Base-by-base conservation (phyloP, 2,888 invertebrate genomes). In the Pimpla rufipes region DNA sequence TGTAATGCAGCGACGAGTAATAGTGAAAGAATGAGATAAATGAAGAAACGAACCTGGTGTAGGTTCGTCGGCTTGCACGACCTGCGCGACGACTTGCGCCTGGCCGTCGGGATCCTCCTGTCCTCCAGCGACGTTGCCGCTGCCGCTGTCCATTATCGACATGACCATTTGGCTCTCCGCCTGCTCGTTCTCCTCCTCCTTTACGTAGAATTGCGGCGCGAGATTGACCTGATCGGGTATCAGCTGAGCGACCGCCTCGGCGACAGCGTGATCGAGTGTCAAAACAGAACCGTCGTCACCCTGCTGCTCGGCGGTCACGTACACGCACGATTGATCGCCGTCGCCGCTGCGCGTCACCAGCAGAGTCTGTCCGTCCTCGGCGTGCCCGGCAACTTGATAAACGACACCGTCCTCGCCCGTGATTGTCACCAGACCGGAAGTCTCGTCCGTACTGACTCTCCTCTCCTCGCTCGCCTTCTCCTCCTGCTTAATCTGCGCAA, bases 351-450 rank as follows among this genome's bases (percentile, higher is more conserved):
- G 96, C 1, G 96, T 96, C 62, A 97, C 96, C 64, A 97, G 93
- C 83, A 97, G 94, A 0, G 97, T 97, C 90, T 97, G 97, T 0
- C 97, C 97, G 59, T 96, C 96, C 86, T 96, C 96, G 87, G 96
- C 97, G 89, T 97, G 97, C n/a, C 97, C 96, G 0, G 96, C 96
- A 40, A 96, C 96, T 94, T 96, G 96, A 91, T 96, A 97, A 10
- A 97, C 94, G 0, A 96, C 96, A n/a, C 97, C 97, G 90, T 97
- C 97, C 88, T 97, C 97, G 0, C 97, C 97, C 0, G 97, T 96
- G 52, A 97, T 97, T 89, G 97, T 95, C 84, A 97, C 95, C 16
- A 97, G 96, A 83, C 95, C 95, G 37, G 96, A 95, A 59, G 88
- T 88, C 66, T 89, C 90, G 75, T 92, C 91, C 8, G 92, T 91